These are phyloP conservation scores for Ethmia dodecea DNA, from an alignment of 2,888 invertebrate genomes.

Conservation along the genomic window DNA sequence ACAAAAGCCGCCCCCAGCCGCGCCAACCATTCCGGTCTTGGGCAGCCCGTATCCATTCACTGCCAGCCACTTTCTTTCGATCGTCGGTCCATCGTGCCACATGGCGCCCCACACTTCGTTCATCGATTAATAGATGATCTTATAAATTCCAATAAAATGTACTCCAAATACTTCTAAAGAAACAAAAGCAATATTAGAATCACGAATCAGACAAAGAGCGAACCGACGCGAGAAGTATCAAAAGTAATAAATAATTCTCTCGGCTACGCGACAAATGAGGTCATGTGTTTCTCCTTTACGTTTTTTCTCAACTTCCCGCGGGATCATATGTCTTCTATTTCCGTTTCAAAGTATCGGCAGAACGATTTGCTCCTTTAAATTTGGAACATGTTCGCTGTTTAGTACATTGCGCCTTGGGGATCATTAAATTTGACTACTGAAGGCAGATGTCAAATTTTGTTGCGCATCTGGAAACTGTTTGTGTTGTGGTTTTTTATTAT, in stretches of 20 bases:
- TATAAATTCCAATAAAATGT: too few species aligned
- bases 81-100: too few species aligned
- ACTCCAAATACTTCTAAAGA: constrained; percentile 30
- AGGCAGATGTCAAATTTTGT: constrained; percentile 57
- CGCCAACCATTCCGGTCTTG: too few species aligned
- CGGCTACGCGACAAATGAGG: constrained; percentile 71
- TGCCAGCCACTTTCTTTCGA: too few species aligned
- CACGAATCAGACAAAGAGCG: constrained; percentile 56
- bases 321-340: constrained; percentile 76
- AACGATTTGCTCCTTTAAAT: constrained; percentile 73
- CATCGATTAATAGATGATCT: too few species aligned
- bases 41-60: too few species aligned
- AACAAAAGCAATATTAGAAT: constrained; percentile 51
- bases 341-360: constrained; percentile 68
- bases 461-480: constrained; percentile 57
- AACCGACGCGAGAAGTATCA: constrained; percentile 58
- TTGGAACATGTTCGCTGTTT: constrained; percentile 73
- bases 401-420: constrained; percentile 66
- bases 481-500: constrained; percentile 21
- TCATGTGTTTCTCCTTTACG: constrained; percentile 75
- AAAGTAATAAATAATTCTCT: constrained; percentile 73
- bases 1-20: too few species aligned
- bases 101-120: too few species aligned
- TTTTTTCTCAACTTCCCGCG: constrained; percentile 72
- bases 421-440: constrained; percentile 56